Percentiles rank a stretch among this genome's conserved stretches.
Evolutionary conservation across 2,113 vertebrate genomes (phyloP).

Genomic region (Ceyx melanurus): DNA sequence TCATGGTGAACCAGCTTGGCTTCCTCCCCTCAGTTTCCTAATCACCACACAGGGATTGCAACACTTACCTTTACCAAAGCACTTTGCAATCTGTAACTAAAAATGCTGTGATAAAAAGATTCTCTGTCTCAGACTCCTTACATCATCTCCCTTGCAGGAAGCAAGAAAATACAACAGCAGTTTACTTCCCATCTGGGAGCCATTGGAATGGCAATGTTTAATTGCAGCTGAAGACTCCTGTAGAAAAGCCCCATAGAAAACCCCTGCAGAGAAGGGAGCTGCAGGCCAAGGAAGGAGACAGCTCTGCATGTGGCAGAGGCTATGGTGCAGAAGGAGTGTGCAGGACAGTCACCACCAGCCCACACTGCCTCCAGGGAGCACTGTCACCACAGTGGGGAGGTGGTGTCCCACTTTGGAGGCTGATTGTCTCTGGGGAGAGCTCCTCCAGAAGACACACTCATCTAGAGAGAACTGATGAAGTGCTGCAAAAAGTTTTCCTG

Average conservation of each 20-base stretch:
- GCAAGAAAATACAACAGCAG: background rate
- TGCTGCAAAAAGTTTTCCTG: conserved; percentile 1
- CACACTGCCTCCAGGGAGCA: background rate
- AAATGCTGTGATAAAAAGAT: background rate
- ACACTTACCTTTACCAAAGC: background rate
- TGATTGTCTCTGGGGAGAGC: background rate
- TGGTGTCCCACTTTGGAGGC: conserved; percentile 4
- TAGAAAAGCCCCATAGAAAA: background rate
- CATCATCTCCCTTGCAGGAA: background rate
- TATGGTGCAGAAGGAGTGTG: background rate
- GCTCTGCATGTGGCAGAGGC: rapidly evolving
- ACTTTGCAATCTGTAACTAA: background rate
- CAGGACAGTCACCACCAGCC: background rate
- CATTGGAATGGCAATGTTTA: background rate
- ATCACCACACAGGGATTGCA: background rate
- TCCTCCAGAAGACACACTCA: background rate
- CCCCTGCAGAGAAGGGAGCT: background rate
- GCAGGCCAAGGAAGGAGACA: background rate
- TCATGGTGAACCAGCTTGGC: background rate
- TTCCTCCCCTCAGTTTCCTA: background rate
- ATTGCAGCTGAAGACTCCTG: background rate
- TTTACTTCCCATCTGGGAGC: background rate
- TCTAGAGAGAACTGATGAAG: conserved; percentile 22
- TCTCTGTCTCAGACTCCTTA: background rate
- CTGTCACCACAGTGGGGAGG: background rate